These are phyloP conservation scores for Diachasma alloeum DNA, from an alignment of 1,140 invertebrate species.

Conservation along the genomic window DNA sequence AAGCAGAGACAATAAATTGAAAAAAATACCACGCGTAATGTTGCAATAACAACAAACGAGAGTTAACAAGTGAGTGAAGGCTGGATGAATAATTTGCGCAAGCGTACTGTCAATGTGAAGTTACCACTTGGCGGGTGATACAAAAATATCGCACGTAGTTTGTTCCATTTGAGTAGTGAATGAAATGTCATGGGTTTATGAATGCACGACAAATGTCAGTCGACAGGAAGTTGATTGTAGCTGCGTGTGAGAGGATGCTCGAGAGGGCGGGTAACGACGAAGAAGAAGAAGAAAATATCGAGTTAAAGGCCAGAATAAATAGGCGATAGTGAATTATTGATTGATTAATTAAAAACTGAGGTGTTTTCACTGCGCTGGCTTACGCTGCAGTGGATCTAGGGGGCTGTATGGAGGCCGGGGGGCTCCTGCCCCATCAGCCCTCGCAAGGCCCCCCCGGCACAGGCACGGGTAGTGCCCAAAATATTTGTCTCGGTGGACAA, in stretches of 20 bases:
- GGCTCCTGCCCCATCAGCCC: constrained; percentile 72
- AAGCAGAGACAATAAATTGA: background rate
- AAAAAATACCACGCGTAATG: background rate
- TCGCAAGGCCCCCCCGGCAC: constrained; percentile 69
- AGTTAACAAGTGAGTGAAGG: constrained; percentile 21
- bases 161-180: background rate
- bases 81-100: constrained; percentile 15
- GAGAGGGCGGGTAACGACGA: constrained; percentile 30
- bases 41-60: background rate
- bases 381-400: constrained; percentile 68
- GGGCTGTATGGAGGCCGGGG: constrained; percentile 75
- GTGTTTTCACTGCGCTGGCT: constrained; percentile 64
- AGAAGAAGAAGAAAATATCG: constrained; percentile 36
- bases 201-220: constrained; percentile 34
- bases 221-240: constrained; percentile 39
- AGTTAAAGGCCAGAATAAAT: background rate
- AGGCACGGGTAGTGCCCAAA: constrained; percentile 50
- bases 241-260: constrained; percentile 39
- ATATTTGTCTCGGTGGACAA: constrained; percentile 63
- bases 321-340: background rate
- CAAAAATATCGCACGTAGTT: background rate
- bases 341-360: background rate
- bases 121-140: constrained; percentile 15
- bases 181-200: constrained; percentile 17
- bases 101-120: constrained; percentile 26